Conservation (phyloP, 2,797 vertebrate genomes). For the Phalanger gymnotis region DNA sequence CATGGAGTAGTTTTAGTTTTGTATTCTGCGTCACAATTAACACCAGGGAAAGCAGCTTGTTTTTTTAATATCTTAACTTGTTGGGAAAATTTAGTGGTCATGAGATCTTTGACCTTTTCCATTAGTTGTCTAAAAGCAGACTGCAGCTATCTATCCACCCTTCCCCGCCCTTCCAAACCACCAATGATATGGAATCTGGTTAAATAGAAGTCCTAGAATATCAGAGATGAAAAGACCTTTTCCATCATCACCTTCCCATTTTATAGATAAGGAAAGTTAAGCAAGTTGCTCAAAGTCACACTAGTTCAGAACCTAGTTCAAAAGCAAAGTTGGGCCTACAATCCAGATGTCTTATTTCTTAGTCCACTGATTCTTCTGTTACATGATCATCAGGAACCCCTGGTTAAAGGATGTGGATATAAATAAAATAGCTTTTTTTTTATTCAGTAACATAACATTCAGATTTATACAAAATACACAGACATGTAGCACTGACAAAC, state of each 20-base stretch:
- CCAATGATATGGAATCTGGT: background rate
- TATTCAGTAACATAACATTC: background rate
- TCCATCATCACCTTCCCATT: background rate
- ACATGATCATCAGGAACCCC: background rate
- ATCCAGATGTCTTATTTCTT: background rate
- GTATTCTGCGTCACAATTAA: background rate
- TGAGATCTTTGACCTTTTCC: slow-evolving; percentile 11
- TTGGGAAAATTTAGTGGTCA: background rate
- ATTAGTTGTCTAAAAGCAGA: background rate
- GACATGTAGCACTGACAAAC: background rate
- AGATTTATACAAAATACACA: background rate
- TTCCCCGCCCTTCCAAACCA: background rate
- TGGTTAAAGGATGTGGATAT: background rate
- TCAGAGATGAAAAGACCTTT: background rate
- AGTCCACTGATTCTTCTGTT: background rate
- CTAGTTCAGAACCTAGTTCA: background rate
- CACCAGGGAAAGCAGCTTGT: background rate
- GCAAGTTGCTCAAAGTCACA: background rate
- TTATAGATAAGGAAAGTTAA: background rate
- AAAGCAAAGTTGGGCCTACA: background rate
- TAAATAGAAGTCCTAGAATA: background rate
- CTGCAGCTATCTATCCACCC: background rate
- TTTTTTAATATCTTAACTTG: background rate
- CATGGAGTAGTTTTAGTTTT: slow-evolving; percentile 11
- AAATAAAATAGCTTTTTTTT: background rate